Evolutionary conservation across 2,888 invertebrate species (phyloP).

Genomic region (Dasysyrphus tricinctus): DNA sequence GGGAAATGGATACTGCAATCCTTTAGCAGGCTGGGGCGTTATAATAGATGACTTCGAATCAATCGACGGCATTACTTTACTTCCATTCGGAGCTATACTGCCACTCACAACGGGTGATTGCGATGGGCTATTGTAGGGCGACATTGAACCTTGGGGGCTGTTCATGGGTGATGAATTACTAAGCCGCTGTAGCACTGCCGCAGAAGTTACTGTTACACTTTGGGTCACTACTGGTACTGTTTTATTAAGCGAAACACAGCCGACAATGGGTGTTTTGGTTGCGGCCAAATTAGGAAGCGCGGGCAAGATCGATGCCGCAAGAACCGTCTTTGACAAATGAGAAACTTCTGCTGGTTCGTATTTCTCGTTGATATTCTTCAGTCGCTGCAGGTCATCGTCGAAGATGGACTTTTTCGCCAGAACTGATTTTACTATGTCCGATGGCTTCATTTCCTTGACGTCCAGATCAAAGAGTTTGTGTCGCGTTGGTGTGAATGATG

Average conservation of each 20-base stretch:
- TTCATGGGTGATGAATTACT: constrained; percentile 83
- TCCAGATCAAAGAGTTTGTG: constrained; percentile 92
- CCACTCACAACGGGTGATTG: constrained; percentile 81
- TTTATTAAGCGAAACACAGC: constrained; percentile 72
- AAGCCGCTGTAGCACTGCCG: constrained; percentile 79
- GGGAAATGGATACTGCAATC: constrained; percentile 90
- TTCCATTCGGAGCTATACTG: constrained; percentile 37
- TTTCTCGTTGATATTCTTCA: constrained; percentile 94
- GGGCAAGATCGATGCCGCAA: constrained; percentile 79
- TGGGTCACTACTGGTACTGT: constrained; percentile 23
- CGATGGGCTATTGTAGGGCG: constrained; percentile 83
- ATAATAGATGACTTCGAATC: constrained; percentile 54
- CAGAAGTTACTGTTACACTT: constrained; percentile 54
- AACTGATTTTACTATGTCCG: constrained; percentile 96
- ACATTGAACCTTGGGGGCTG: constrained; percentile 83
- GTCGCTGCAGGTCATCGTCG: constrained; percentile 96
- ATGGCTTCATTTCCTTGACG: constrained; percentile 93
- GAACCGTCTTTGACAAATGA: constrained; percentile 74
- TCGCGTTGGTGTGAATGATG: constrained; percentile 85
- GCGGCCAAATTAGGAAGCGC: constrained; percentile 82
- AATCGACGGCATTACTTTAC: constrained; percentile 39
- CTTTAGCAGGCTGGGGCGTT: constrained; percentile 80
- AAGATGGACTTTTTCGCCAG: constrained; percentile 96
- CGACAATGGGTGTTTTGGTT: constrained; percentile 79
- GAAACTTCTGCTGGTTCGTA: constrained; percentile 86